Evolutionary conservation across 2,888 invertebrate genomes (phyloP), one percentile per base, ranked within the genome.

Genomic region (Apotomis capreana): DNA sequence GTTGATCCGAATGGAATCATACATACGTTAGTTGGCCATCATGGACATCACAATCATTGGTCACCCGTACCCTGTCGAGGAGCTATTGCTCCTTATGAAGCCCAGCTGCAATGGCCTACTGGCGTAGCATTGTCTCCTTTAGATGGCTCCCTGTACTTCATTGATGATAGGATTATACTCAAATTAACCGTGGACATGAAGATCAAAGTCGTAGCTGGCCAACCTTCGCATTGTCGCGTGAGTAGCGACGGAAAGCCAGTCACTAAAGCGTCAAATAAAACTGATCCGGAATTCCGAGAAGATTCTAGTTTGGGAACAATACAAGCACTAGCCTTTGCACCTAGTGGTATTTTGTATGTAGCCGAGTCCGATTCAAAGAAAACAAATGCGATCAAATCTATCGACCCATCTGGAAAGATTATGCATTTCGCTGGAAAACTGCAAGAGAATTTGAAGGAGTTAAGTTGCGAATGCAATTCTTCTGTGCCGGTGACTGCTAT

Each of bases 91-190:
- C 97, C 98, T 5, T 96, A 96, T 80, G 96, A 97, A 93, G 97
- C 98, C 3, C 98, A 98, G 85, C 94, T 99, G 10, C 98, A 98
- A 84, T 99, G 99, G 99, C 99, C 99, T 2, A 99, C 99, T n/a
- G 98, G 98, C 36, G 92, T 99, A 75, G 97, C 98, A 0, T 93
- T 99, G 63, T 99, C 98, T 84, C 99, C 99, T 0, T 91, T 99
- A 15, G 99, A 99, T 86, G 98, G 98, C 67, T 96, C 97, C 0
- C 92, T 99, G 9, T 98, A 99, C 86, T 98, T 99, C 81, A 97
- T 99, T 77, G 99, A 99, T 86, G 98, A 98, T 84, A 95, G 98
- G 79, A 95, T 99, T 60, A 97, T 99, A 3, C 92, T 99, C 49
- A 97, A 98, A 84, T 94, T 99, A 62, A 98, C 98, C 0, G 96